These are phyloP conservation scores for Dicentrarchus labrax DNA, from an alignment of 2,113 vertebrate genomes.

Conservation along the genomic window DNA sequence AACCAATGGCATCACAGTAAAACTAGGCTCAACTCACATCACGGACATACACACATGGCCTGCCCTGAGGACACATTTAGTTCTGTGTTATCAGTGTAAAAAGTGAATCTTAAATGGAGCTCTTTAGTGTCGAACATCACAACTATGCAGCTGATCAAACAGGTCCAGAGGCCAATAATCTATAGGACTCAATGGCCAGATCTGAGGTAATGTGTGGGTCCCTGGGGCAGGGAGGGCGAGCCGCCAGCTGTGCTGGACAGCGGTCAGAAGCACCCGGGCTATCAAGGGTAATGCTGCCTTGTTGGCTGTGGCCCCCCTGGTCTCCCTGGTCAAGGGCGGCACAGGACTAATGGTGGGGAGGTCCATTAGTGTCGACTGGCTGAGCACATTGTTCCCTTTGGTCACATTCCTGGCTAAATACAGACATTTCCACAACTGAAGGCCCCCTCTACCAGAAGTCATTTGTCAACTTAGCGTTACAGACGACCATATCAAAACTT, in stretches of 20 bases:
- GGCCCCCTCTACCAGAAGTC: constrained; percentile 64
- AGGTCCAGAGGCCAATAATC: constrained; percentile 36
- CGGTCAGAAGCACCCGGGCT: constrained; percentile 31
- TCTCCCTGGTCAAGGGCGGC: constrained; percentile 75
- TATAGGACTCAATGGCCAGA: constrained; percentile 34
- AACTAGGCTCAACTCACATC: constrained; percentile 51
- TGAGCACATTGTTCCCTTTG: constrained; percentile 81
- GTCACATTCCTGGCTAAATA: constrained; percentile 82
- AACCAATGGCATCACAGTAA: constrained; percentile 51
- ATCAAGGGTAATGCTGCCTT: constrained; percentile 63
- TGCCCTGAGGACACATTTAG: constrained; percentile 49
- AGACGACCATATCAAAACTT: constrained; percentile 54
- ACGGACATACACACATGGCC: constrained; percentile 30
- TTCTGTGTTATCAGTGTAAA: constrained; percentile 21
- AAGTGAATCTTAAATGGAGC: constrained; percentile 48
- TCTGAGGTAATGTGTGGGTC: constrained; percentile 45
- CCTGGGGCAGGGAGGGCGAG: constrained; percentile 5
- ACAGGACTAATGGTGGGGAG: constrained; percentile 76
- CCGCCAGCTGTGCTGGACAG: constrained; percentile 26
- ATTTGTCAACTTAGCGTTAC: constrained; percentile 68
- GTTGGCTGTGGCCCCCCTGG: constrained; percentile 60
- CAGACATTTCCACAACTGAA: constrained; percentile 77
- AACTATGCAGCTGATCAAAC: constrained; percentile 33
- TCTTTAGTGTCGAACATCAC: constrained; percentile 19
- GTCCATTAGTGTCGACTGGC: constrained; percentile 81